Percentiles rank a stretch among this genome's conserved stretches.
These are phyloP conservation scores for Anas bahamensis DNA, from an alignment of 2,797 vertebrate genomes.

Conservation along the genomic window DNA sequence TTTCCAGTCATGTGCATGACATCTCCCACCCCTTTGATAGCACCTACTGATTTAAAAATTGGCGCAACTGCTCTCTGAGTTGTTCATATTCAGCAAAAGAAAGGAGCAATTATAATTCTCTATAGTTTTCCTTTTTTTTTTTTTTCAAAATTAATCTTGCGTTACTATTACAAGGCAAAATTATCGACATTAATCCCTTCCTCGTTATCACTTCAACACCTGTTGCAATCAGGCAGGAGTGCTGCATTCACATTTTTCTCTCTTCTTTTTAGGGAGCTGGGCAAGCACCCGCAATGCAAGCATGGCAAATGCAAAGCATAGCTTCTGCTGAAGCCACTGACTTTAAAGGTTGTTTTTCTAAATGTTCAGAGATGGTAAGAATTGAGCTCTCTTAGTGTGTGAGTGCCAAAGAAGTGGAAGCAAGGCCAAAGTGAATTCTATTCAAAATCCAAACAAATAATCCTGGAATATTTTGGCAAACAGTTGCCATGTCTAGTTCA, in stretches of 20 bases:
- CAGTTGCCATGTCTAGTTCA: not conserved
- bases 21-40: not conserved
- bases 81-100: not conserved
- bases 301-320: not conserved
- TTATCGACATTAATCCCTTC: not conserved
- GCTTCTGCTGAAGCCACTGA: not conserved
- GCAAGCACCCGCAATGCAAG: not conserved
- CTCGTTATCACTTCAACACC: not conserved
- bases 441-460: not conserved
- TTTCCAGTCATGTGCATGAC: rapidly evolving
- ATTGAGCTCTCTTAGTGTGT: not conserved
- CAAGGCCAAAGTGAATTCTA: not conserved
- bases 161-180: not conserved
- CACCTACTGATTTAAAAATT: not conserved
- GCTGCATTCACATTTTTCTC: not conserved
- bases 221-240: not conserved
- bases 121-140: not conserved
- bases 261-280: not conserved
- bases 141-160: not conserved
- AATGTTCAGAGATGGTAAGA: not conserved
- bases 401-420: not conserved
- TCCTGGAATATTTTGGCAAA: not conserved
- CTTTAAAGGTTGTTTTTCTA: not conserved
- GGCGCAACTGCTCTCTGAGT: not conserved
- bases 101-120: not conserved